Evolutionary conservation across 2,888 invertebrate species (phyloP).

Genomic region (Schrankia costaestrigalis): DNA sequence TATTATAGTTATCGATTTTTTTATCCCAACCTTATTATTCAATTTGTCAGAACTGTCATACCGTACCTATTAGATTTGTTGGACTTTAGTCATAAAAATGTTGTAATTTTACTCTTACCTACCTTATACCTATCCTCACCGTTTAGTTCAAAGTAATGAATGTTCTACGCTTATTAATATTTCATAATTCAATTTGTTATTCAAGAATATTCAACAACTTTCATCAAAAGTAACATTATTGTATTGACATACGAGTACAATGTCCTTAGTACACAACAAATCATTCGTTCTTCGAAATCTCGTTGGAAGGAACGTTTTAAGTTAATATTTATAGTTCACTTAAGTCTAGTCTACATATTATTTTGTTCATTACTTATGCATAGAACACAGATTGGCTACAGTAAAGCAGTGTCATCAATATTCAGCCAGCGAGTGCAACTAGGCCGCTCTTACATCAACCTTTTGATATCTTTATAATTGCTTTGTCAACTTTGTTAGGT

Average conservation of each 20-base stretch:
- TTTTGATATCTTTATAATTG: slow-evolving; percentile 40
- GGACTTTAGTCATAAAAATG: no score
- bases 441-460: slow-evolving; percentile 44
- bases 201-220: slow-evolving; percentile 6
- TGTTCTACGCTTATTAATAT: slow-evolving; percentile 9
- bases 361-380: slow-evolving; percentile 77
- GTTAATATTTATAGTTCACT: slow-evolving; percentile 68
- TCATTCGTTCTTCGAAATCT: slow-evolving; percentile 29
- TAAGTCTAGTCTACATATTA: slow-evolving; percentile 58
- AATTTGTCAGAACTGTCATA: no score
- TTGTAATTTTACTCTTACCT: no score
- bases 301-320: slow-evolving; percentile 38
- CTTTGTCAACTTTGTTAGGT: slow-evolving; percentile 19
- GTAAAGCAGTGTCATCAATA: slow-evolving; percentile 68
- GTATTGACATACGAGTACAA: slow-evolving; percentile 13
- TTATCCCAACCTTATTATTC: no score
- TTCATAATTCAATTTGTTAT: slow-evolving; percentile 12
- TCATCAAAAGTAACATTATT: slow-evolving; percentile 4
- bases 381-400: slow-evolving; percentile 75
- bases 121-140: no score
- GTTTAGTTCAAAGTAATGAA: background rate
- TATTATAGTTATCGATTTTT: no score
- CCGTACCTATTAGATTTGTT: no score
- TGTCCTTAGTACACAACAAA: slow-evolving; percentile 18
- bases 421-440: slow-evolving; percentile 58